phyloP scores from a whole-genome alignment of 1,140 invertebrate species.

The Eumaeus atala region DNA sequence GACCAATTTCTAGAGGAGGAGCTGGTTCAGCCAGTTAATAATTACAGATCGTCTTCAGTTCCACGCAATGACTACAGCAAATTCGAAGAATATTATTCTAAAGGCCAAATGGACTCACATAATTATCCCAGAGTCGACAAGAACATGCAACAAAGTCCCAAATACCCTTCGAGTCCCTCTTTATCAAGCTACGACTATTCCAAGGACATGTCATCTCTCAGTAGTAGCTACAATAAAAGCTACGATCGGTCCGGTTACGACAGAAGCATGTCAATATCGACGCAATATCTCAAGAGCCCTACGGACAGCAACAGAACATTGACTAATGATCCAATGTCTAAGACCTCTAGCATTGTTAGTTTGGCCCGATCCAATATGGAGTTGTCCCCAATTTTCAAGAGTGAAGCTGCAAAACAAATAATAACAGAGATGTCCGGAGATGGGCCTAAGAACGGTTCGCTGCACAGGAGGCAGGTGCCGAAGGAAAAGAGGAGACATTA shows the following conservation, averaged over 20 bases:
- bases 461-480: conserved; percentile 80
- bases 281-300: conserved; percentile 60
- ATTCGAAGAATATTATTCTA: conserved; percentile 52
- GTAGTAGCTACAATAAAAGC: conserved; percentile 59
- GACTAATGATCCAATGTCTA: conserved; percentile 62
- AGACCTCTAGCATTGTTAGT: conserved; percentile 60
- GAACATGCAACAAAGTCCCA: conserved; percentile 59
- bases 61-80: conserved; percentile 55
- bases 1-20: conserved; percentile 77
- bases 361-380: conserved; percentile 61
- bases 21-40: conserved; percentile 51
- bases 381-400: conserved; percentile 83
- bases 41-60: conserved; percentile 53
- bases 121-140: conserved; percentile 45
- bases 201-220: conserved; percentile 51
- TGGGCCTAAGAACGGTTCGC: conserved; percentile 59
- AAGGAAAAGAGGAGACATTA: conserved; percentile 89
- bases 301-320: conserved; percentile 62
- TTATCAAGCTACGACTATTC: conserved; percentile 64
- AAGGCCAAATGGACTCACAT: conserved; percentile 36
- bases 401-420: conserved; percentile 88
- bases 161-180: conserved; percentile 64
- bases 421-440: conserved; percentile 86
- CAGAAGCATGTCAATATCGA: conserved; percentile 49
- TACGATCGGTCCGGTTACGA: conserved; percentile 56